Evolutionary conservation across 1,140 invertebrate species (phyloP), one percentile per base, ranked within the genome.

Genomic region (Tetramorium parvispinum): DNA sequence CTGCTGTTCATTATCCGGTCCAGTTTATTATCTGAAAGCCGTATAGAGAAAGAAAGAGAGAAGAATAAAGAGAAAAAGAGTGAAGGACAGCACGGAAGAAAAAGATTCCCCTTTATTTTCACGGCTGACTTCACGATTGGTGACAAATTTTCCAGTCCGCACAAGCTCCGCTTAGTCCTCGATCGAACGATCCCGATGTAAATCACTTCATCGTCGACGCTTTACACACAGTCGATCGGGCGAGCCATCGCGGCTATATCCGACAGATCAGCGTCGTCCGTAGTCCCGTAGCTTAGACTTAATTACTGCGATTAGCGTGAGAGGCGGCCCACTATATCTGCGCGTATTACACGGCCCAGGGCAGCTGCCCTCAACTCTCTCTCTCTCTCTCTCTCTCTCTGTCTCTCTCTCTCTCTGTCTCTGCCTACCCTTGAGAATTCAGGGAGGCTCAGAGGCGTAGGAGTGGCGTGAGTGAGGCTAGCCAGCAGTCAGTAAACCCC

Each of bases 301-400:
- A 93, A 93, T 93, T 93, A 93, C 92, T 89, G 89, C 92, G 92
- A 93, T 93, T 93, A 93, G 88, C 88, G 90, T 88, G 90, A 91
- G 91, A 92, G 91, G 91, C 89, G 88, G 88, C 75, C 79, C 79
- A 83, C 88, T 90, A 92, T 89, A 88, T 89, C 85, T 91, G 90
- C 87, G 87, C 77, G 61, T 88, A 91, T 91, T 91, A 91, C 86
- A 87, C 81, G 71, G 61, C 75, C 61, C 57, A 81, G 55, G 49
- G 40, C 85, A 75, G 59, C 82, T 87, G 63, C 51, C 51, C 43
- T 57, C 21, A 6, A 4, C 73, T 65, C 59, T 49, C 68, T 73
- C 79, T 73, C 2, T 85, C 49, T 77, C 81, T 87, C 79, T 66
- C 13, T 77, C 49, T 68, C 59, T 85, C 49, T 77, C 81, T 87